phyloP scores from a whole-genome alignment of 2,888 invertebrate species.

The Lutraria lutraria region DNA sequence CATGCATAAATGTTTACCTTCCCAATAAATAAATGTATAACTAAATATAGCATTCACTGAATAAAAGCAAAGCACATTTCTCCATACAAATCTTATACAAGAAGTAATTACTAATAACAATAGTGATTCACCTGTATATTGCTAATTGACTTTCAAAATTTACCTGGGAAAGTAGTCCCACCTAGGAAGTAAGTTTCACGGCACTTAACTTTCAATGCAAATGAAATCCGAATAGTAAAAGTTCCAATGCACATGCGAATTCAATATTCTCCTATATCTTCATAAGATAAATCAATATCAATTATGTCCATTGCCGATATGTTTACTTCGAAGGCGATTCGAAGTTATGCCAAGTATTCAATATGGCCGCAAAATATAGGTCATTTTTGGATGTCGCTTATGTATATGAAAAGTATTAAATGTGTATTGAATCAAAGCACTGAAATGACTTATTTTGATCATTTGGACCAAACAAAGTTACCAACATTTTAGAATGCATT shows the following conservation, averaged over 20 bases:
- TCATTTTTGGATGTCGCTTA: slow-evolving; percentile 72
- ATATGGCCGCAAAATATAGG: slow-evolving; percentile 80
- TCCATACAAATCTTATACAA: not conserved
- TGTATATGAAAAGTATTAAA: slow-evolving; percentile 58
- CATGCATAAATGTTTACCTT: not conserved
- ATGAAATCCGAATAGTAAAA: not conserved
- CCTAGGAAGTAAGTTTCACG: slow-evolving; percentile 18
- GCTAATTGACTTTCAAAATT: slow-evolving; percentile 33
- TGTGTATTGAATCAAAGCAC: slow-evolving; percentile 37
- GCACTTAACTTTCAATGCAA: not conserved
- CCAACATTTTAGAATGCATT: not conserved
- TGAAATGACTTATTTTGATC: slow-evolving; percentile 8
- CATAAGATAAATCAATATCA: slow-evolving; percentile 6
- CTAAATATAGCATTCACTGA: not conserved
- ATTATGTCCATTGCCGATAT: slow-evolving; percentile 33
- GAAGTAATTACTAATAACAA: not conserved
- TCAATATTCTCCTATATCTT: slow-evolving; percentile 1
- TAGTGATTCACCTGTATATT: slow-evolving; percentile 23
- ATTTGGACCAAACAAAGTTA: not conserved
- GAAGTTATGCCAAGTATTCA: slow-evolving; percentile 81
- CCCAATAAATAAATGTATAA: not conserved
- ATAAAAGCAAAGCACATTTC: not conserved
- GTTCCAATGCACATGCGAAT: slow-evolving; percentile 19
- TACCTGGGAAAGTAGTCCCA: slow-evolving; percentile 47
- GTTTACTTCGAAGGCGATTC: slow-evolving; percentile 26